Evolutionary conservation across 1,140 invertebrate genomes (phyloP), one percentile per base, ranked within the genome.

Genomic region (Pogonomyrmex californicus): DNA sequence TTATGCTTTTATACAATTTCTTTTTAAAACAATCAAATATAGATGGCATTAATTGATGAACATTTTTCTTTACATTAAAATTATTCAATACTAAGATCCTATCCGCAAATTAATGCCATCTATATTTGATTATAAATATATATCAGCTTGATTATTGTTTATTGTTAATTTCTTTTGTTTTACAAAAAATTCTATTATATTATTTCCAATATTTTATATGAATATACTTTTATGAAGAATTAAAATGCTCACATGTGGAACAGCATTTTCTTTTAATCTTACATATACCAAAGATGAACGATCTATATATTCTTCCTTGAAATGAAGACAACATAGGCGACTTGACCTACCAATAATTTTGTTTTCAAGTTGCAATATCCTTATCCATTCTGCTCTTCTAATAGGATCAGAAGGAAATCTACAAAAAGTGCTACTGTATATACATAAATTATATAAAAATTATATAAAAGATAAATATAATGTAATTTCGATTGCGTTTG

Each of bases 181-280:
- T 17, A 51, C 30, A 33, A 66, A 65, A 65, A 65, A 2, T 65
- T 65, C 36, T 7, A 17, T 33, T 66, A 12, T 41, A 44, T 33
- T 30, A 1, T 30, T 12, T 44, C 12, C 7, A 2, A 41, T 44
- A 23, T 68, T 47, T 23, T 60, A 4, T 60, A 12, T 2, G 30
- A 2, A 33, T 30, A 60, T 4, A 33, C 65, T 62, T 47, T 58
- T 56, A 66, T 44, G n/a, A 30, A 56, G 58, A 10, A 73, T 73
- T 70, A 30, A 23, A 41, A 73, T 36, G 23, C 70, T 54, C 12
- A n/a, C 70, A 54, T 73, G n/a, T 73, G 49, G 70, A 54, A 73
- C 5, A 12, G 70, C 70, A n/a, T 73, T 73, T 17, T 54, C 2
- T 54, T 17, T 73, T 23, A 70, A 70, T 17, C 44, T 70, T 17